These are phyloP conservation scores for Cheirogaleus major DNA, from an alignment of 2,797 vertebrate genomes.

Conservation along the genomic window DNA sequence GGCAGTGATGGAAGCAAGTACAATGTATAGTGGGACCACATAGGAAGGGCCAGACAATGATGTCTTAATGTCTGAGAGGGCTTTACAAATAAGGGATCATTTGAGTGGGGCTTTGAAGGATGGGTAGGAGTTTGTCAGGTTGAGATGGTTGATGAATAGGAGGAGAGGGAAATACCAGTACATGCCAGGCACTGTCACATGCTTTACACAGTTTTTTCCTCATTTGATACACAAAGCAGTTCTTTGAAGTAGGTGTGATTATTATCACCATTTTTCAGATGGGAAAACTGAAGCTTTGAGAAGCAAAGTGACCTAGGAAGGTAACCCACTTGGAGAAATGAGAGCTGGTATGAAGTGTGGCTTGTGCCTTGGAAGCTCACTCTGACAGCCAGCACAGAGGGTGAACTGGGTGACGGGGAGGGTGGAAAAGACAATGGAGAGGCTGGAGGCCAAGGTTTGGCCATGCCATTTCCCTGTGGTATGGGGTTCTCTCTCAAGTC, in stretches of 20 bases:
- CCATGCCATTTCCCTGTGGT: neutral
- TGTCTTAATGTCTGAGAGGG: neutral
- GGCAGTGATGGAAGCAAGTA: neutral
- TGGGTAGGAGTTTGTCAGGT: neutral
- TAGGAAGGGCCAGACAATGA: neutral
- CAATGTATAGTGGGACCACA: neutral
- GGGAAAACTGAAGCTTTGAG: neutral
- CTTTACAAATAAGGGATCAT: neutral
- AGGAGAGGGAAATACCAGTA: neutral
- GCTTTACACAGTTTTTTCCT: neutral
- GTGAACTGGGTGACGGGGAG: rapidly evolving
- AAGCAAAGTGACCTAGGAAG: neutral
- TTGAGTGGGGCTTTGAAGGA: neutral
- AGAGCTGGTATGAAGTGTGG: neutral
- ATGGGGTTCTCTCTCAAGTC: neutral
- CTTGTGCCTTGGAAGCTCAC: neutral
- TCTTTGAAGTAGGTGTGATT: neutral
- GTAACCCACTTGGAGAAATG: neutral
- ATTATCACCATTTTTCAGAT: neutral
- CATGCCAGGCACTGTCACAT: neutral
- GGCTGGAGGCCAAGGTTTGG: neutral
- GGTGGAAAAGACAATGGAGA: neutral
- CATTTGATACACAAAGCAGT: neutral
- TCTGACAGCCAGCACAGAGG: neutral
- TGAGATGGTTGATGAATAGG: neutral